Evolutionary conservation across 2,797 vertebrate species (phyloP).

Genomic region (Microctenopoma lineatum): DNA sequence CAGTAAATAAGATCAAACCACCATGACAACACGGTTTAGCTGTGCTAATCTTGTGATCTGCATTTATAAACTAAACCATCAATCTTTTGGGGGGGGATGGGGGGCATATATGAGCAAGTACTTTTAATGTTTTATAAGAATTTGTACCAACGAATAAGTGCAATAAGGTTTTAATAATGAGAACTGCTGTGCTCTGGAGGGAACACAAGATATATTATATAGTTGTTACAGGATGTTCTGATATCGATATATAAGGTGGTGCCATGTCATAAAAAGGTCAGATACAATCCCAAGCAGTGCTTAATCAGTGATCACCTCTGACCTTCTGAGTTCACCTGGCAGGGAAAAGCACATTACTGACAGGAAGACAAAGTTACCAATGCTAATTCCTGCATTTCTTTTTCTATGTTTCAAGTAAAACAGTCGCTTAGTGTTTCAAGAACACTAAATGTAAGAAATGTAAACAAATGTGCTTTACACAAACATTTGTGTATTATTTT

Average conservation of each 20-base stretch:
- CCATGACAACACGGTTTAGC: neutral
- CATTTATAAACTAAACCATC: neutral
- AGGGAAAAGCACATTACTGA: neutral
- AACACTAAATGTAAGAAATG: neutral
- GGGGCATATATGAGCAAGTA: neutral
- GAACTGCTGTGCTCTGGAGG: neutral
- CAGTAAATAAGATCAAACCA: neutral
- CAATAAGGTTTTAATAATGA: neutral
- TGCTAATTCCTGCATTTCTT: neutral
- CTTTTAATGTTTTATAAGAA: neutral
- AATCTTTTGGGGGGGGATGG: too few relatives aligned
- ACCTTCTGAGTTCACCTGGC: neutral
- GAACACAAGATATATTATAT: neutral
- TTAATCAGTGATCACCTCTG: neutral
- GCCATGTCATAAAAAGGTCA: constrained; percentile 3
- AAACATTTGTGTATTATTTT: neutral
- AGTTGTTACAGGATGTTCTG: neutral
- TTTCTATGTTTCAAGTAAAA: neutral
- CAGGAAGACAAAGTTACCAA: neutral
- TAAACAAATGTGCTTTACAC: neutral
- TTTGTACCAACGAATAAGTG: neutral
- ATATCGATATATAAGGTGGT: neutral
- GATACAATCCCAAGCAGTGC: neutral
- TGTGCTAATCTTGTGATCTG: neutral
- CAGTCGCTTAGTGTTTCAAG: neutral